phyloP scores from a whole-genome alignment of 2,888 invertebrate genomes.

The Cosmia pyralina region DNA sequence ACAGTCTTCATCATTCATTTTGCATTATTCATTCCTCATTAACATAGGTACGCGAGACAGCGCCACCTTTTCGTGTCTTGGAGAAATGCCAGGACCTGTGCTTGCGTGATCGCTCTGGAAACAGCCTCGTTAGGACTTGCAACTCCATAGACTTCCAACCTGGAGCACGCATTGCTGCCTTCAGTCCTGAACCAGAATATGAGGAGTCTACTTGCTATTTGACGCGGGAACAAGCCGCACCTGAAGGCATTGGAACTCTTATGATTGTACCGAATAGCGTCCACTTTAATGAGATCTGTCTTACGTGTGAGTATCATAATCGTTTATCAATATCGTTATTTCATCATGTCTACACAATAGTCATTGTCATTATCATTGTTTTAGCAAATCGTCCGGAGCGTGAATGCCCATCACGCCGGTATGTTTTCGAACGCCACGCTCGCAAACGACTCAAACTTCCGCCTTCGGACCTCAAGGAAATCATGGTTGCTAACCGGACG shows the following conservation, averaged over 20 bases:
- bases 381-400: conserved; percentile 95
- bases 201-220: conserved; percentile 97
- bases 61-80: conserved; percentile 95
- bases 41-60: conserved; percentile 93
- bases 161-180: conserved; percentile 95
- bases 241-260: conserved; percentile 96
- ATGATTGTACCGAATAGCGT: conserved; percentile 97
- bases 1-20: conserved; percentile 15
- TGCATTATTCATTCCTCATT: conserved; percentile 45
- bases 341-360: conserved; percentile 26
- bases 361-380: conserved; percentile 63
- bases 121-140: conserved; percentile 95
- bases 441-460: conserved; percentile 95
- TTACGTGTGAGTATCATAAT: conserved; percentile 93
- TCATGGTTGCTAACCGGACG: conserved; percentile 95
- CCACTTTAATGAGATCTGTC: conserved; percentile 97
- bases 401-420: conserved; percentile 96
- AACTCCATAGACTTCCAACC: conserved; percentile 97
- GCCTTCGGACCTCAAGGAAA: conserved; percentile 95
- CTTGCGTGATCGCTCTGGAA: conserved; percentile 94
- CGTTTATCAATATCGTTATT: conserved; percentile 45
- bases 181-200: conserved; percentile 95
- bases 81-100: conserved; percentile 97
- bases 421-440: conserved; percentile 96
- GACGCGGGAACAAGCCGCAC: conserved; percentile 95